Evolutionary conservation across 1,140 invertebrate species (phyloP).

Genomic region (Gerris buenoi): DNA sequence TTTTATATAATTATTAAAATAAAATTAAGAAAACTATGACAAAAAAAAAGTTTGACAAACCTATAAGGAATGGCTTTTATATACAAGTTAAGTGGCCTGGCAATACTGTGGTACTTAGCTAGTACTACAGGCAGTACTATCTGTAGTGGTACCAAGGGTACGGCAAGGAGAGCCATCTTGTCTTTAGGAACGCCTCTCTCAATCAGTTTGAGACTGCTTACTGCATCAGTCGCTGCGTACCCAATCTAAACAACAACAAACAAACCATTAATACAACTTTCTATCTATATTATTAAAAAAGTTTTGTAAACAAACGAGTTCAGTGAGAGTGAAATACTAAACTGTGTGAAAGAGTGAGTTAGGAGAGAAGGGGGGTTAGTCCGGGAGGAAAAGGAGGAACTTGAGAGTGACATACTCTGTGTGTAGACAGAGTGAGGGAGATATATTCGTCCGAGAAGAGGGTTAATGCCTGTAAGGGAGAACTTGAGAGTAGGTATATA

Average conservation of each 20-base stretch:
- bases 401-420: no score
- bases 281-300: no score
- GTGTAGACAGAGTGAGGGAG: no score
- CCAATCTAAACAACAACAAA: constrained; percentile 59
- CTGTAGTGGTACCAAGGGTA: constrained; percentile 87
- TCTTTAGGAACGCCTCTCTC: constrained; percentile 93
- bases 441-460: no score
- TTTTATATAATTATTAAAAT: constrained; percentile 6
- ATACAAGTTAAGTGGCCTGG: constrained; percentile 75
- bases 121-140: constrained; percentile 82
- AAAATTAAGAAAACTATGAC: background rate
- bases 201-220: constrained; percentile 85
- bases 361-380: no score
- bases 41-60: constrained; percentile 28
- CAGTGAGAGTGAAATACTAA: no score
- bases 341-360: no score
- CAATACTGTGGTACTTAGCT: constrained; percentile 62
- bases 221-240: constrained; percentile 89
- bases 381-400: no score
- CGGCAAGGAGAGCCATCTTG: constrained; percentile 74
- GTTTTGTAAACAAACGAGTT: no score
- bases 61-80: constrained; percentile 76
- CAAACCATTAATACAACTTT: no score
- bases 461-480: no score
- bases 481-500: no score